Base-by-base conservation (phyloP, 1,140 invertebrate species). In the Acromyrmex charruanus region DNA sequence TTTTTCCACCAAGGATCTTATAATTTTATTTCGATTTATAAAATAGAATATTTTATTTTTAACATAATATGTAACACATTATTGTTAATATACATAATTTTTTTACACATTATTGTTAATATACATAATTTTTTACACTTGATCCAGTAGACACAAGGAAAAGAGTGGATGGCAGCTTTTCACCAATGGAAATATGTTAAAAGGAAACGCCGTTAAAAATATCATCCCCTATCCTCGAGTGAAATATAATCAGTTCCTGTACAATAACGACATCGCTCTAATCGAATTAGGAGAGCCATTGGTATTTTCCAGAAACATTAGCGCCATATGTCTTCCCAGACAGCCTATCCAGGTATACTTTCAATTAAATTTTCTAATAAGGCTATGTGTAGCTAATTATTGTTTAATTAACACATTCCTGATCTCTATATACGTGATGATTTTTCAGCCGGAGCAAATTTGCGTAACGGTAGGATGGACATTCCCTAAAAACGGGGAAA, bases 401-500 rank as follows among this genome's bases (percentile, higher is more conserved):
- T 25, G 14, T 14, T 51, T 59, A 66, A 51, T 75, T n/a, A 72
- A 53, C 21, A 61, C 25, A 39, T 85, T 68, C 53, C 44, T 21
- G 0, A 66, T 49, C 0, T 39, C 0, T 39, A 9, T 44, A 44
- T 74, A 55, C 49, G 4, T 44, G 6, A 68, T 61, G 1, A 77
- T 81, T 86, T 66, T 79, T n/a, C 92, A 97, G 94, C 94, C 95
- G 3, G 92, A 94, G 80, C 96, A 96, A 88, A 87, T 96, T 9
- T 97, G 97, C 88, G 96, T 97, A 3, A 96, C 96, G 10, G 96
- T 95, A 66, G 96, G 96, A 75, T 97, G 96, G 96, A 96, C 96
- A 77, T 95, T 96, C 63, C 95, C 94, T 66, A 93, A 94, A 77
- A 95, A 95, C 79, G 96, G 95, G 92, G 96, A 96, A 91, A 89